Evolutionary conservation across 2,113 vertebrate species (phyloP), one percentile per base, ranked within the genome.

Genomic region (Anarrhichthys ocellatus): DNA sequence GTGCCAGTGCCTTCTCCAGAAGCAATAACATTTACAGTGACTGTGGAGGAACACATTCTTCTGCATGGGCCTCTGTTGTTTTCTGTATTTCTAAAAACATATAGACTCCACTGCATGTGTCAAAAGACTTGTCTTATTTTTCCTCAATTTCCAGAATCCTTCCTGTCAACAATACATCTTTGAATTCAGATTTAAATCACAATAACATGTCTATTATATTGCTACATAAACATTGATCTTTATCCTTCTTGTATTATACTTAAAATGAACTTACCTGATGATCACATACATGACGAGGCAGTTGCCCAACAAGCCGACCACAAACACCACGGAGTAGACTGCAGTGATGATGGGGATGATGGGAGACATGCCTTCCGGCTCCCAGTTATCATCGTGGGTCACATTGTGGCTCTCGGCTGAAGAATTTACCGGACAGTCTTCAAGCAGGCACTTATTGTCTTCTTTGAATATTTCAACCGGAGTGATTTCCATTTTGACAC

Each of bases 211-310:
- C 0, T 22, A 5, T 2, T 15, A 34, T 20, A 42, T 44, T 22
- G 3, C 44, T 32, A 22, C 8, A 42, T 44, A 18, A 32, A 22
- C 29, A 1, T 18, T 14, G 29, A 4, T 52, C 22, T 20, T 0
- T 24, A 42, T 6, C 27, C 9, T n/a, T 17, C 22, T 11, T 20
- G 42, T 11, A 29, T n/a, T 29, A 38, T 36, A 2, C 42, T 8
- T 22, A 14, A 59, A 50, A 17, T 10, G 18, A 42, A 10, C 95
- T 96, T 96, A 99, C 98, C 98, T 97, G 93, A 99, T 95, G 86
- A 99, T 99, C 88, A 99, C 97, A 93, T 98, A 99, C 97, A 99
- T 99, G 82, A 99, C 98, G 86, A 99, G 94, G 56, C 97, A 97
- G 94, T 99, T 99, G 77, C 98, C 98, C 91, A 97, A 86, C 92